Percentiles rank a stretch among this genome's conserved stretches.
Conservation (phyloP, 2,797 vertebrate species). For the Meda fulgida region DNA sequence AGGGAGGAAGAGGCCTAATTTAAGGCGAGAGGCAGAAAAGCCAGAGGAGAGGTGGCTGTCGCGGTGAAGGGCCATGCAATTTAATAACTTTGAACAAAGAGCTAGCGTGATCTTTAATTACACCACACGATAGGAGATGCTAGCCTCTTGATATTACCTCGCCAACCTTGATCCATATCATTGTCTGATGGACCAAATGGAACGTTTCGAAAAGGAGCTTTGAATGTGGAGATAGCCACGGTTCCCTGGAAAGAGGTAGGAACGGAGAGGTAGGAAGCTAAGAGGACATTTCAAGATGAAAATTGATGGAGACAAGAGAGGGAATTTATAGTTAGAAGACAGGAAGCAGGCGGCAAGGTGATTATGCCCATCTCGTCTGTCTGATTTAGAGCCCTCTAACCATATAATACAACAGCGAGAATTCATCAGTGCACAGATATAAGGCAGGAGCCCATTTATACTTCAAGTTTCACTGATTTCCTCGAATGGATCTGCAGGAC, state of each 20-base stretch:
- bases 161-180: slow-evolving; percentile 75
- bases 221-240: slow-evolving; percentile 27
- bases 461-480: slow-evolving; percentile 70
- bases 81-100: slow-evolving; percentile 74
- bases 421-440: slow-evolving; percentile 72
- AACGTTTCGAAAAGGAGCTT: slow-evolving; percentile 64
- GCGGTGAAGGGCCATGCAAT: slow-evolving; percentile 64
- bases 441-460: slow-evolving; percentile 67
- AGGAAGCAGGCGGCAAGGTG: slow-evolving; percentile 76
- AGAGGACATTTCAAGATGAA: slow-evolving; percentile 61
- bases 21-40: slow-evolving; percentile 46
- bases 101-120: slow-evolving; percentile 76
- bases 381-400: slow-evolving; percentile 74
- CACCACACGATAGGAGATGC: slow-evolving; percentile 67
- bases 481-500: slow-evolving; percentile 57
- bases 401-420: slow-evolving; percentile 68
- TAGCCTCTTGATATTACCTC: slow-evolving; percentile 67
- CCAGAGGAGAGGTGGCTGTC: slow-evolving; percentile 61
- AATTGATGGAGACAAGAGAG: slow-evolving; percentile 74
- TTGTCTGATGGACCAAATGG: slow-evolving; percentile 67
- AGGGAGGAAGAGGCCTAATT: slow-evolving; percentile 48
- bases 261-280: slow-evolving; percentile 36
- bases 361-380: slow-evolving; percentile 73
- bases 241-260: slow-evolving; percentile 22
- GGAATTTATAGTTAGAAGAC: slow-evolving; percentile 77